These are phyloP conservation scores for Therioaphis trifolii DNA, from an alignment of 2,888 invertebrate species.

Conservation along the genomic window DNA sequence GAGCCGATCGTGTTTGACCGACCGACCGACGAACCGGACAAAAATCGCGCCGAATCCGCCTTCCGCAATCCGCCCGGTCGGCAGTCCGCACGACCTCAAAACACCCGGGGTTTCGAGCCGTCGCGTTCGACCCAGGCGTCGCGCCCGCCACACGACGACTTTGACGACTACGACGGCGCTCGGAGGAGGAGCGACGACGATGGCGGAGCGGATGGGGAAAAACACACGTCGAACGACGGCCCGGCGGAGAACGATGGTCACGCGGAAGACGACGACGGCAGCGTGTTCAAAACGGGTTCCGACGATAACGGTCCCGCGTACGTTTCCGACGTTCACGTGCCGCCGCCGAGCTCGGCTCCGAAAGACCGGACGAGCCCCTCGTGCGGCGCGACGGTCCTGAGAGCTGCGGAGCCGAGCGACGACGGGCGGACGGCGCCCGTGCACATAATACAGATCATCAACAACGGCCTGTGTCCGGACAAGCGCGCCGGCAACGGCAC, in stretches of 20 bases:
- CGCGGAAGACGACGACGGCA: neutral
- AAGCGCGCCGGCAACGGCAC: neutral
- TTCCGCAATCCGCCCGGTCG: neutral
- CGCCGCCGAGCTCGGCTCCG: neutral
- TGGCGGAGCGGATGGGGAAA: neutral
- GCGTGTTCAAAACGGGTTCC: constrained; percentile 13
- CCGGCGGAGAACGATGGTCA: neutral
- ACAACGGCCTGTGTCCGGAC: constrained; percentile 18
- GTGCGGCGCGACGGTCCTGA: neutral
- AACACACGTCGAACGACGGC: neutral
- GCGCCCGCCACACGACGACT: neutral
- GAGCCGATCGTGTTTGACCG: constrained; percentile 18
- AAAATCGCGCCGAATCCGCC: neutral
- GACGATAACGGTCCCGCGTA: constrained; percentile 7
- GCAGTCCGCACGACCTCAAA: neutral
- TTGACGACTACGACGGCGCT: neutral
- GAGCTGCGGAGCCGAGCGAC: neutral
- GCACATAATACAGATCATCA: constrained; percentile 51
- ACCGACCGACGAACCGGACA: neutral
- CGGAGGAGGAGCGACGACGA: neutral
- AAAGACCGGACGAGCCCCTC: neutral
- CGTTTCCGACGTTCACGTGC: constrained; percentile 28
- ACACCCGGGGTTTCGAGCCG: neutral
- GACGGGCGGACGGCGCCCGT: constrained; percentile 4
- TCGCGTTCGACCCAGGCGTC: neutral